Conservation (phyloP, 2,113 vertebrate species). For the Atractosteus spatula region DNA sequence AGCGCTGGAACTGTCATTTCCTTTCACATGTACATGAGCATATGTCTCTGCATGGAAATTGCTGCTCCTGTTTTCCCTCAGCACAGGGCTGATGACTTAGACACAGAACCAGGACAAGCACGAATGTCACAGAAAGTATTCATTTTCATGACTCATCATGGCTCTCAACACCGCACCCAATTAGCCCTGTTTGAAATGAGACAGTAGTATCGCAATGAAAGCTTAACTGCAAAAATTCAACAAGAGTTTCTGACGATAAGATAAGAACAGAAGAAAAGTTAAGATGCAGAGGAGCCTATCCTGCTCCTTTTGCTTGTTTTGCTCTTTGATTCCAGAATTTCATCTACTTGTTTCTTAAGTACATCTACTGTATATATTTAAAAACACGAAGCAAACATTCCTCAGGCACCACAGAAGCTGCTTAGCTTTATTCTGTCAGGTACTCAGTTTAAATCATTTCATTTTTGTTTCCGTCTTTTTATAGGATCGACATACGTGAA, state of each 20-base stretch:
- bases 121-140: conserved; percentile 33
- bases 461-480: neutral
- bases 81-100: conserved; percentile 2
- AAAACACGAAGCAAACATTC: too few relatives aligned
- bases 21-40: conserved; percentile 1
- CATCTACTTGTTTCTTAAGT: too few relatives aligned
- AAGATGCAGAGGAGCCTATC: too few relatives aligned
- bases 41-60: conserved; percentile 29
- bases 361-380: too few relatives aligned
- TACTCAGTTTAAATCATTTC: too few relatives aligned
- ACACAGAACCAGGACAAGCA: conserved; percentile 18
- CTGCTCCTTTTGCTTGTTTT: too few relatives aligned
- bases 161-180: conserved; percentile 25
- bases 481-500: neutral
- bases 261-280: too few relatives aligned
- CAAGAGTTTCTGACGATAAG: too few relatives aligned
- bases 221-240: too few relatives aligned
- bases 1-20: neutral
- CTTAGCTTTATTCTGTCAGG: too few relatives aligned
- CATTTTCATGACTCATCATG: conserved; percentile 28
- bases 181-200: conserved; percentile 35
- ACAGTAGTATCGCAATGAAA: neutral
- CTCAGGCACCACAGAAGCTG: too few relatives aligned
- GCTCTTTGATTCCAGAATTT: too few relatives aligned
- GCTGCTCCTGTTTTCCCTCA: conserved; percentile 1